These are phyloP conservation scores for Burhinus oedicnemus DNA, from an alignment of 2,113 vertebrate genomes.

Conservation along the genomic window DNA sequence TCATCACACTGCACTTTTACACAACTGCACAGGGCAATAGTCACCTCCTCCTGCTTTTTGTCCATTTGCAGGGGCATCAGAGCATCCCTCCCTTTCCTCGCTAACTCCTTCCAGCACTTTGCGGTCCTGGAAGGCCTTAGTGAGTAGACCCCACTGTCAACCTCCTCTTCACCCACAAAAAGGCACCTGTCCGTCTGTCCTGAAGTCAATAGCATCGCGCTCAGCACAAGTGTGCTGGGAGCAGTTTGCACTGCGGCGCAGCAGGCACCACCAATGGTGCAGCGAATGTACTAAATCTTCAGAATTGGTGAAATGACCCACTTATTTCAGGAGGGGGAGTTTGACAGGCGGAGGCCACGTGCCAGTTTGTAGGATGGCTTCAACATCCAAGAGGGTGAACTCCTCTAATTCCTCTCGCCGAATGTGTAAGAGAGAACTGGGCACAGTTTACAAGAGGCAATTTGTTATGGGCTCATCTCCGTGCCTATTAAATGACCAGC, in stretches of 20 bases:
- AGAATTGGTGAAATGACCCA: not conserved
- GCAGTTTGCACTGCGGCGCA: not conserved
- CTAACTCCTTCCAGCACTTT: not conserved
- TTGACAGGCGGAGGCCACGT: not conserved
- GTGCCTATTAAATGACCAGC: not conserved
- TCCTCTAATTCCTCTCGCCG: not conserved
- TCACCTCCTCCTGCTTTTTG: not conserved
- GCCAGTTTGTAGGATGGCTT: not conserved
- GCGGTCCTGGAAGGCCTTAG: not conserved
- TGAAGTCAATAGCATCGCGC: not conserved
- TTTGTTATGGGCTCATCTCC: not conserved
- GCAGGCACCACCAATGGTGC: not conserved
- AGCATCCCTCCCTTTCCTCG: fast-evolving
- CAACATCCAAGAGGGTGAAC: not conserved
- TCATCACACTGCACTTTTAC: not conserved
- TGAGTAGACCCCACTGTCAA: not conserved
- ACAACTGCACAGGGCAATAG: fast-evolving
- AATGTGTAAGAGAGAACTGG: not conserved
- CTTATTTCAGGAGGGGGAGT: not conserved
- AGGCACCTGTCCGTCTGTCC: not conserved
- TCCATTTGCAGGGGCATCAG: not conserved
- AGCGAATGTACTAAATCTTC: not conserved
- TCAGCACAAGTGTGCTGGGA: not conserved
- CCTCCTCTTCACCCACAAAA: not conserved
- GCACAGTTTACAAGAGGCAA: not conserved